Evolutionary conservation across 2,888 invertebrate species (phyloP), one percentile per base, ranked within the genome.

Genomic region (Epinotia bilunana): DNA sequence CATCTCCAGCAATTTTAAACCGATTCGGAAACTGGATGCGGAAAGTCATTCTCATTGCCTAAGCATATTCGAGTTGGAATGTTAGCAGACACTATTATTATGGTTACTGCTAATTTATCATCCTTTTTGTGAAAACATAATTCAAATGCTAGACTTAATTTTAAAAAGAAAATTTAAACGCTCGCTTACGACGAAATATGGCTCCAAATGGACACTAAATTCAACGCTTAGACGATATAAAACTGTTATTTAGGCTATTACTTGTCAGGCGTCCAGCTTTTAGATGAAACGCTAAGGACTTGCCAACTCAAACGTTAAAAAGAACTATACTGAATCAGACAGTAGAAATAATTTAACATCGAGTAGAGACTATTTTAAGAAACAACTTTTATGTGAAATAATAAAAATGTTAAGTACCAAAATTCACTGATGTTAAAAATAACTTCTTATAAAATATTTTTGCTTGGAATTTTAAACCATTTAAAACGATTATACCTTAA

Each of bases 221-320:
- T 73, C 28, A 46, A 49, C 49, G 65, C 49, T 73, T 60, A 73
- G 49, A 57, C 46, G 46, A 73, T 49, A 73, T 73, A 65, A 60
- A 73, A 73, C 65, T 65, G 58, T 63, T 58, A 49, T 65, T 72
- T 72, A 65, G 46, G 72, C 65, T 74, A 64, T 65, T 64, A 71
- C 60, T 74, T 74, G 74, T 71, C 74, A 71, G 71, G 70, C 70
- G 65, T 74, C 74, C 74, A 74, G 70, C 70, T 74, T 65, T 70
- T 65, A 64, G 46, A 74, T 55, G 64, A 65, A 71, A 70, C 49
- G 16, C 63, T 60, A 39, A 46, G 18, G 63, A 61, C 49, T 46
- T 71, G 74, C 74, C 69, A 74, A 64, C 23, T 63, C 62, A 62
- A 69, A 63, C 33, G 33, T 33, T 69, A 63, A 68, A 33, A 63